Base-by-base conservation (phyloP, 1,140 invertebrate genomes). In the Caerostris darwini region DNA sequence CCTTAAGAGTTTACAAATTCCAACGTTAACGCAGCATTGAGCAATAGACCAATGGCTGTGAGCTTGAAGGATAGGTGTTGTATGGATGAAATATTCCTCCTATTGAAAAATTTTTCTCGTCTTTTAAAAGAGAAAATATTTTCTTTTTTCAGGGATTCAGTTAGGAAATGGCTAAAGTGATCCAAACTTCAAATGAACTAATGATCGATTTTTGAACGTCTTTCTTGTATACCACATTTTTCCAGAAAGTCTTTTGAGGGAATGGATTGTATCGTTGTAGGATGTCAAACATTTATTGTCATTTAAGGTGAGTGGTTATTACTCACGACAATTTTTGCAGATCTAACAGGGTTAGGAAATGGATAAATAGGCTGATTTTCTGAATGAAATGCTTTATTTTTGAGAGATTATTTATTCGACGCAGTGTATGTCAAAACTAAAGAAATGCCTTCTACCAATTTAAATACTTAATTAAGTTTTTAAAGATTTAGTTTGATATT, bases 161-260 rank as follows among this genome's bases (percentile, higher is more conserved):
- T 34, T 50, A 77, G 69, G 34, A 34, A 77, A 77, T 77, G 8
- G 69, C 69, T 77, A 77, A 77, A 77, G 69, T 77, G 50, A 50
- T 77, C 69, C 69, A 77, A 77, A 77, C 69, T 77, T 77, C 19
- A 77, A 77, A 77, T 77, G 69, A 77, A 77, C 69, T 50, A 77
- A 77, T 77, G 69, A 77, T 77, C 69, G 69, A 77, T 77, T 77
- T 77, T 77, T 77, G 69, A 77, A 77, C 34, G 69, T 77, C 69
- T 77, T 77, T 77, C 69, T 50, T 77, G 34, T 53, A 34, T 19
- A 77, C 69, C 69, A 50, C 69, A 77, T 77, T 77, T 77, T 77
- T 77, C 34, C 69, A 12, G 19, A 34, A 77, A 50, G 19, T 34
- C 34, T 77, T 77, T 34, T 77, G 8, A 77, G 12, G 69, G 69